Percentiles rank a stretch among this genome's conserved stretches.
These are phyloP conservation scores for Eupleurogrammus muticus DNA, from an alignment of 2,797 vertebrate genomes.

Conservation along the genomic window DNA sequence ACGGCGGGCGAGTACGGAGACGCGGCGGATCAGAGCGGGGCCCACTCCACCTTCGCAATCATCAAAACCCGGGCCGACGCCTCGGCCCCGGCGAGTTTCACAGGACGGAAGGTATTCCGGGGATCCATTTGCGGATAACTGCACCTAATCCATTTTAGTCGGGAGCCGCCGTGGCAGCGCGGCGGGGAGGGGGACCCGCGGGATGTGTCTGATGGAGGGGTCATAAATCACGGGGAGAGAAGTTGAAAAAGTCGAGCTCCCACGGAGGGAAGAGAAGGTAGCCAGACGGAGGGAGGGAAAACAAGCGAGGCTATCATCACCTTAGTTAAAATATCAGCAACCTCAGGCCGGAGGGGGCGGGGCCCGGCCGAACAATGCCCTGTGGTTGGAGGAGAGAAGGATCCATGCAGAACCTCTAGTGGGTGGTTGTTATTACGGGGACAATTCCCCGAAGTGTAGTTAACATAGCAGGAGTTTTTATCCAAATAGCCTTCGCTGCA, in stretches of 20 bases:
- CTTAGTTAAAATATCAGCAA: constrained; percentile 75
- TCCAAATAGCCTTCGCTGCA: constrained; percentile 49
- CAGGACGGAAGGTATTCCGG: constrained; percentile 57
- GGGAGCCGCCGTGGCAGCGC: constrained; percentile 61
- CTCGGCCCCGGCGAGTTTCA: constrained; percentile 35
- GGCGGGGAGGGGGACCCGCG: constrained; percentile 57
- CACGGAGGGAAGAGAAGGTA: constrained; percentile 59
- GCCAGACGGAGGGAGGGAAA: constrained; percentile 37
- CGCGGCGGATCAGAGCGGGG: constrained; percentile 62
- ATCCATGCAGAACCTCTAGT: constrained; percentile 64
- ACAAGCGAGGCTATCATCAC: constrained; percentile 75
- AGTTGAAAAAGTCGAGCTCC: constrained; percentile 76
- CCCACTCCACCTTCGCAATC: constrained; percentile 78
- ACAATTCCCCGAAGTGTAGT: constrained; percentile 70
- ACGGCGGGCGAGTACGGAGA: constrained; percentile 65
- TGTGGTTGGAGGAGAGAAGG: constrained; percentile 56
- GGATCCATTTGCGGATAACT: constrained; percentile 84
- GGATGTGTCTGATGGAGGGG: constrained; percentile 75
- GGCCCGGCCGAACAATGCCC: constrained; percentile 58
- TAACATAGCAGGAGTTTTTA: constrained; percentile 70
- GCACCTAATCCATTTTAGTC: constrained; percentile 82
- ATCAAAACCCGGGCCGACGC: constrained; percentile 45
- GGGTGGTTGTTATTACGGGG: constrained; percentile 65
- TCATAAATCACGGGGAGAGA: constrained; percentile 78
- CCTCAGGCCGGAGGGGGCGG: constrained; percentile 53